Conservation (phyloP, 2,113 vertebrate genomes). For the Rostratula benghalensis region DNA sequence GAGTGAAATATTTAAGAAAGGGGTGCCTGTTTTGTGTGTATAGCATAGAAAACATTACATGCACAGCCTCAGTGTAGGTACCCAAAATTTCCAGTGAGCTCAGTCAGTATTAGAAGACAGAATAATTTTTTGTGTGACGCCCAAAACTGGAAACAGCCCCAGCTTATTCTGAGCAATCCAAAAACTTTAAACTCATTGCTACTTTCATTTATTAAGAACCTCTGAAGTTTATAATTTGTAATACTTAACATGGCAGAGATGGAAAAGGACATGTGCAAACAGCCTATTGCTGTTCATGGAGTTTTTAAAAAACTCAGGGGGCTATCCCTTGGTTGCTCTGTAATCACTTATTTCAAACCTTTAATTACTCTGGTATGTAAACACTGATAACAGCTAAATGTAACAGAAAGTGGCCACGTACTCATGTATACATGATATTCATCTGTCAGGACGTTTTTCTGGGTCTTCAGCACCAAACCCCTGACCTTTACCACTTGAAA, state of each 20-base stretch:
- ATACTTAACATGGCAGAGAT: neutral
- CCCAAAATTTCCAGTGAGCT: neutral
- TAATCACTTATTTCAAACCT: slow-evolving; percentile 12
- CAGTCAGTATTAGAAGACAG: neutral
- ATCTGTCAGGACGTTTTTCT: neutral
- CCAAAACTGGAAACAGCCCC: neutral
- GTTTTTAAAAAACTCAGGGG: neutral
- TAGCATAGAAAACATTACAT: neutral
- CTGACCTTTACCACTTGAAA: neutral
- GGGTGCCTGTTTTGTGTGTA: fast-evolving
- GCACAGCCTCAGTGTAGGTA: neutral
- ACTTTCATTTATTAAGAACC: neutral
- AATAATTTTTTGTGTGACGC: neutral
- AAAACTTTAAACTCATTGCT: neutral
- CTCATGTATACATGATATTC: neutral
- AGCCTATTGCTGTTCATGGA: neutral
- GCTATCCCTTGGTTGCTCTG: neutral
- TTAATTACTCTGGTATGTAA: slow-evolving; percentile 22
- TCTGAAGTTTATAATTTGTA: neutral
- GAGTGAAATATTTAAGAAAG: neutral
- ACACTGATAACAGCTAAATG: slow-evolving; percentile 4
- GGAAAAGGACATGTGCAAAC: neutral
- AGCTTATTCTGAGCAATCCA: neutral
- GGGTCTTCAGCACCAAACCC: neutral
- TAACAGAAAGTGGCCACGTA: neutral